Evolutionary conservation across 1,140 invertebrate species (phyloP), one percentile per base, ranked within the genome.

Genomic region (Drosophila insularis): DNA sequence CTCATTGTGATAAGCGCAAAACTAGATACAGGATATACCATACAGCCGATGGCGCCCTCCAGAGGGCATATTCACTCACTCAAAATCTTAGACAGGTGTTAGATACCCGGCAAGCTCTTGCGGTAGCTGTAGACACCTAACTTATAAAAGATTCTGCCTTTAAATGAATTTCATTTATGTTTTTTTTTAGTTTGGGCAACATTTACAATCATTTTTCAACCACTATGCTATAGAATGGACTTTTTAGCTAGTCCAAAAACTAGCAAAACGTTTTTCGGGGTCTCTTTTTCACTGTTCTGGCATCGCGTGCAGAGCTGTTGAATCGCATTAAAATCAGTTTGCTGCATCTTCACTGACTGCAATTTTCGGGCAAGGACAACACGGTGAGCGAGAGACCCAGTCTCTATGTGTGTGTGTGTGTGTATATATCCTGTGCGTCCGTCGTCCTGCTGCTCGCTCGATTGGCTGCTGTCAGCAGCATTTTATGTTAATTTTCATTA

Each of bases 401-500:
- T 46, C 14, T 46, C 35, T 35, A 1, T 43, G 5, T 27, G 2
- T 27, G 27, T 27, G 27, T 27, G 5, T 27, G 23, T 27, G 35
- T 53, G 6, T 50, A 11, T 53, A 35, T 31, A 68, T 31, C 23
- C 58, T 60, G 60, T 67, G 61, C 63, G 63, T 63, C 56, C 68
- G 68, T 72, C 64, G 63, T 63, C 54, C 73, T 71, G 37, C 81
- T 73, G 63, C 69, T 73, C 76, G 84, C 77, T 89, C 84, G 85
- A 84, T 89, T 89, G 84, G 84, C 80, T 84, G 84, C 80, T 89
- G 84, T 89, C 84, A 89, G 84, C 84, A 84, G 80, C 84, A 89
- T 89, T 89, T 89, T 89, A 89, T 89, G 84, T 89, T 89, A 89
- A 89, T 89, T 89, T 89, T 89, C 84, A 89, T 89, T 89, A 89